Conservation (phyloP, 2,113 vertebrate species). For the Seriola quinqueradiata region DNA sequence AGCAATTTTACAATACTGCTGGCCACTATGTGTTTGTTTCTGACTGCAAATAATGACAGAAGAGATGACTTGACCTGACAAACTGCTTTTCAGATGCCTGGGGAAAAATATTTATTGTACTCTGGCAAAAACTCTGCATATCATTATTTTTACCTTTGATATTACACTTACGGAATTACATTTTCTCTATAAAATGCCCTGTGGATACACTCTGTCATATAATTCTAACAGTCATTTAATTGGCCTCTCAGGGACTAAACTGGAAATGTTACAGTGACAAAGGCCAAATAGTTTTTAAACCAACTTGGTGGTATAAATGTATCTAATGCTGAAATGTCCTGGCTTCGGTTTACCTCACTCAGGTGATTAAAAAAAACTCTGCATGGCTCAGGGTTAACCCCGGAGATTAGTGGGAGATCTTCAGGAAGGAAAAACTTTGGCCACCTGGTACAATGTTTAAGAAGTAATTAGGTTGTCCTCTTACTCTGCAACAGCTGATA, state of each 20-base stretch:
- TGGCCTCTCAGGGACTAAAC: conserved; percentile 62
- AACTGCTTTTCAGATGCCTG: conserved; percentile 8
- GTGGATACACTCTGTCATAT: conserved; percentile 24
- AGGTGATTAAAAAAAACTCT: conserved; percentile 42
- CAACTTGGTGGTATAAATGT: conserved; percentile 8
- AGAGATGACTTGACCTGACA: not conserved
- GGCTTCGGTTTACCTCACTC: conserved; percentile 13
- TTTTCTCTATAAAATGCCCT: conserved; percentile 19
- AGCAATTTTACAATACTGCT: not conserved
- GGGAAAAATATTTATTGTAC: conserved; percentile 15
- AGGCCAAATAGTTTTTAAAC: conserved; percentile 52
- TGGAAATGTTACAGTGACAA: conserved; percentile 57
- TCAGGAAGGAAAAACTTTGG: not conserved
- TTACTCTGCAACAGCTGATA: conserved; percentile 9
- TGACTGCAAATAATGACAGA: conserved; percentile 13
- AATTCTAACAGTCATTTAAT: conserved; percentile 65
- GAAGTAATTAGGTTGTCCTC: conserved; percentile 42
- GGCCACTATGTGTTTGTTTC: not conserved
- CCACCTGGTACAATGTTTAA: conserved; percentile 5
- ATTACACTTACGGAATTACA: conserved; percentile 10
- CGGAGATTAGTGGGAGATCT: conserved; percentile 9
- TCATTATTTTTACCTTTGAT: conserved; percentile 25
- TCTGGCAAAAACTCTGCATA: conserved; percentile 15
- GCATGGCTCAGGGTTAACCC: conserved; percentile 19
- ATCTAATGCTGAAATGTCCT: not conserved